Conservation (phyloP, 23 tunicate genomes). For the Botrylloides violaceus region DNA sequence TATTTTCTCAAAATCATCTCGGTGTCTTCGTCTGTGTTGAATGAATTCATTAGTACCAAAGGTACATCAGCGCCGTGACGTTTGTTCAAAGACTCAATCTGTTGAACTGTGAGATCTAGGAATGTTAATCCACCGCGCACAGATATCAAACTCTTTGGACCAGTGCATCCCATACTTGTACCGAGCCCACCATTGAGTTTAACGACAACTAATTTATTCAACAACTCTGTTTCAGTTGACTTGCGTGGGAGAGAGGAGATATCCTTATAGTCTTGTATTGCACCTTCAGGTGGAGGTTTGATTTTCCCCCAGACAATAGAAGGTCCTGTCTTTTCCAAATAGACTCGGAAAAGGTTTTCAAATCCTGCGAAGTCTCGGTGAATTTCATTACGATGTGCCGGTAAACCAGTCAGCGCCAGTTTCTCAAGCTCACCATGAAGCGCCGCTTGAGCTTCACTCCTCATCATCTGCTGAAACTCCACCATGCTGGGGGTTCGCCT, state of each 20-base stretch:
- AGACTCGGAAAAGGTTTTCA: conserved; percentile 62
- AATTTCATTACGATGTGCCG: conserved; percentile 32
- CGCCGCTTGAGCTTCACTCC: conserved; percentile 89
- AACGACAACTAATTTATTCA: conserved; percentile 84
- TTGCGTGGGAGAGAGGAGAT: conserved; percentile 1
- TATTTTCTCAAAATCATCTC: conserved; percentile 87
- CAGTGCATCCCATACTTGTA: conserved; percentile 95
- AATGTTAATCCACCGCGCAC: conserved; percentile 89
- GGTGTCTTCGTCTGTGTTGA: conserved; percentile 94
- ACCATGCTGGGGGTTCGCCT: conserved; percentile 67
- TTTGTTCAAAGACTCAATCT: conserved; percentile 91
- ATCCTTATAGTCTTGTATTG: conserved; percentile 50
- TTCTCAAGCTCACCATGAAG: conserved; percentile 61
- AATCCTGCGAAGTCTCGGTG: conserved; percentile 75
- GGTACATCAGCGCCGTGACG: conserved; percentile 71
- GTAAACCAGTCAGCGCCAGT: conserved; percentile 42
- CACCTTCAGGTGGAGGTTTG: conserved; percentile 85
- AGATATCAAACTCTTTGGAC: conserved; percentile 90
- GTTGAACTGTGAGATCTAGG: conserved; percentile 93
- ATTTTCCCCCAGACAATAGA: conserved; percentile 83
- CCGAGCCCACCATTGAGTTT: conserved; percentile 97
- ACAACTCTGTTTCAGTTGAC: conserved; percentile 48
- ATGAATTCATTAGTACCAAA: conserved; percentile 92
- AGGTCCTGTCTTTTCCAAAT: conserved; percentile 67
- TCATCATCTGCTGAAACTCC: conserved; percentile 97